Percentiles rank a stretch among this genome's conserved stretches.
phyloP scores from a whole-genome alignment of 2,113 vertebrate species.

The Mesembrinibis cayennensis region DNA sequence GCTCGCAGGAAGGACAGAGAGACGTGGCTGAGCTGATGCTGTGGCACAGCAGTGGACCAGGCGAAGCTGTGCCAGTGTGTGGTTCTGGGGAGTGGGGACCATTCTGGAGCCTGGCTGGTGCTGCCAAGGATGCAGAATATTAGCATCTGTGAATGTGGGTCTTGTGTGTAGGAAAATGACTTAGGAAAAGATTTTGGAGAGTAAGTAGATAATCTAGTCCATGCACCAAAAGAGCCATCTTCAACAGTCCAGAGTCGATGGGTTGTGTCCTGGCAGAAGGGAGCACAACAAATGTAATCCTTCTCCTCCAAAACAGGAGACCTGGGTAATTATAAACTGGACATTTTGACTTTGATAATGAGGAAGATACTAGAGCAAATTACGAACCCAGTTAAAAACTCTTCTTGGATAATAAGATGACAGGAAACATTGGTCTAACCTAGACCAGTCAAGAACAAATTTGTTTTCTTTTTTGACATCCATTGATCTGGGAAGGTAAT shows the following conservation, averaged over 20 bases:
- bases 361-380: not conserved
- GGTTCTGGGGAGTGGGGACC: not conserved
- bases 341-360: not conserved
- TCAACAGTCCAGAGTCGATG: not conserved
- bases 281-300: not conserved
- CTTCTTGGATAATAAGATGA: not conserved
- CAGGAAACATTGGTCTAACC: not conserved
- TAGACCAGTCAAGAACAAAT: not conserved
- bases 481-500: conserved; percentile 3
- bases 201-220: not conserved
- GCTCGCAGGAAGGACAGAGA: not conserved
- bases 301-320: not conserved
- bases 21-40: not conserved
- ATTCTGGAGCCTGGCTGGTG: not conserved
- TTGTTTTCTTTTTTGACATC: conserved; percentile 12
- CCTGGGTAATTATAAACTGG: not conserved
- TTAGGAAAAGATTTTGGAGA: not conserved
- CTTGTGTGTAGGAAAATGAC: not conserved
- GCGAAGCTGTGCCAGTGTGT: not conserved
- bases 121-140: not conserved
- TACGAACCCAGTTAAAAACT: not conserved
- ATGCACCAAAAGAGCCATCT: not conserved
- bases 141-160: not conserved
- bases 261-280: not conserved
- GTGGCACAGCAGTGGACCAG: not conserved